Percentiles rank a stretch among this genome's conserved stretches.
Conservation (phyloP, 2,113 vertebrate genomes). For the Labeo catla region DNA sequence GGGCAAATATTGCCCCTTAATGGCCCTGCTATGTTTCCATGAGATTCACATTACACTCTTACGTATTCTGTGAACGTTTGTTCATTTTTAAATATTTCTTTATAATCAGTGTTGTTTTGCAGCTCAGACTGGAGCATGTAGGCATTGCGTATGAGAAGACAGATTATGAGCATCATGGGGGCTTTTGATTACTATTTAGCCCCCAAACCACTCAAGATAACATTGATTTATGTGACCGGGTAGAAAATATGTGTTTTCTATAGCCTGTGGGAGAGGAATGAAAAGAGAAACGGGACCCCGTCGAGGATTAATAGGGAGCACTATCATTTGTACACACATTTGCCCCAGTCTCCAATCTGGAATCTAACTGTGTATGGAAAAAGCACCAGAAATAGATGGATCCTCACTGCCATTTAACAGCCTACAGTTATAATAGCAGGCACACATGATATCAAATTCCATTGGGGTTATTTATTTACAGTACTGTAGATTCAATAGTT, state of each 20-base stretch:
- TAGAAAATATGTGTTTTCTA: slow-evolving; percentile 24
- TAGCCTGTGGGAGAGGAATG: slow-evolving; percentile 11
- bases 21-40: too few species aligned
- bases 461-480: slow-evolving; percentile 15
- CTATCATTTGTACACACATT: slow-evolving; percentile 35
- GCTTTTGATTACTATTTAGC: slow-evolving; percentile 48
- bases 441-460: not conserved
- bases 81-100: not conserved
- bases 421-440: slow-evolving; percentile 5
- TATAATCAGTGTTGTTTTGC: not conserved
- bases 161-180: slow-evolving; percentile 9
- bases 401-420: not conserved
- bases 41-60: not conserved
- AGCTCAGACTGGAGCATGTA: not conserved
- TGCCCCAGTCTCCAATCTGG: slow-evolving; percentile 29
- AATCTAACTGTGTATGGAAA: slow-evolving; percentile 21
- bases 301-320: slow-evolving; percentile 21
- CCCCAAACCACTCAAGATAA: slow-evolving; percentile 31
- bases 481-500: not conserved
- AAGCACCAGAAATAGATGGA: slow-evolving; percentile 7
- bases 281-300: not conserved
- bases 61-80: not conserved
- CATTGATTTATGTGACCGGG: slow-evolving; percentile 39
- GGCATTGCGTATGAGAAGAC: not conserved
- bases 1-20: too few species aligned